Base-by-base conservation (phyloP, 64 coral and sea anemone genomes). In the Acropora tenuis region DNA sequence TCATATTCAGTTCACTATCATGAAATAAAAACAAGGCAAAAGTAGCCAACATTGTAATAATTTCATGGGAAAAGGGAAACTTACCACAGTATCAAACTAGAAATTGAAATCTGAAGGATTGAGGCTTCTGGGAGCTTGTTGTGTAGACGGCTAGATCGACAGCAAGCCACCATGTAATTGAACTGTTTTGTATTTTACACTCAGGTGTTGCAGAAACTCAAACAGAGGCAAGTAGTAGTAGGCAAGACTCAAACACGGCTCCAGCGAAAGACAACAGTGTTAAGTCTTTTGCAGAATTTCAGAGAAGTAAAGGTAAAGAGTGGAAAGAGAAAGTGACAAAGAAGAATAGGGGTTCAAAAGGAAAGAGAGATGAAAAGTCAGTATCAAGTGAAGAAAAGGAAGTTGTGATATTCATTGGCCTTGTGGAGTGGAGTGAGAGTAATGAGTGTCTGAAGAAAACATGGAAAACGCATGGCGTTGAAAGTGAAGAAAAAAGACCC, bases 401-500 rank as follows among this genome's bases (percentile, higher is more conserved):
- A 1, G 80, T 75, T n/a, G 83, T 91, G 50, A 85, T 91, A 76
- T 74, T 73, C 43, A 91, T 86, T 78, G 81, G 81, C 19, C 50
- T 85, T 18, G 87, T 91, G 83, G 67, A 84, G 43, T 92, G 74
- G 69, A 57, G 69, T 84, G 57, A 50, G 47, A 88, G 79, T 48
- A 73, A 88, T 69, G 71, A 41, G 59, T 73, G 16, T 78, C 57
- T 95, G 16, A 80, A 77, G 83, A 12, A 95, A 78, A 19, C 49
- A 84, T 66, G 94, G 94, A 9, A 95, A 91, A 45, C 81, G 93
- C 40, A 68, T 92, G 69, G 86, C 87, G 16, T 74, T 92, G 5
- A 75, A 60, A 74, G 78, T 92, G 47, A 82, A 89, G 63, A 88
- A 77, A 80, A 76, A 65, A 50, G 94, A 75, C 40, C 47, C 66